Evolutionary conservation across 2,113 vertebrate genomes (phyloP).

Genomic region (Aplodontia rufa): DNA sequence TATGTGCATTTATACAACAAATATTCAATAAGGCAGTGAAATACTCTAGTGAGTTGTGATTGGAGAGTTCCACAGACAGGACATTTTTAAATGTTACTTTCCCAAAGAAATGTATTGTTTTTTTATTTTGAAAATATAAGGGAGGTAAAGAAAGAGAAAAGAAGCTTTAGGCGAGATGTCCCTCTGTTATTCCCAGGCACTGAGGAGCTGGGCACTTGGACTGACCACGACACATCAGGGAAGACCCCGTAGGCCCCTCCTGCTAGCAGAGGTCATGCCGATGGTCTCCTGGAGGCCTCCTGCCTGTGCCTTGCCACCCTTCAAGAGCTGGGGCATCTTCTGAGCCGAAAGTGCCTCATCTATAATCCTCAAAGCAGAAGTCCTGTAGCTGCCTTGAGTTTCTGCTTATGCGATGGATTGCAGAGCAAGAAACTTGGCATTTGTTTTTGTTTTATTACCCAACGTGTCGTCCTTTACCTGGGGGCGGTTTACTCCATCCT

Average conservation of each 20-base stretch:
- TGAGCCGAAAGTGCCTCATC: neutral
- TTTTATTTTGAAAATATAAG: neutral
- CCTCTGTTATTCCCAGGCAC: conserved; percentile 40
- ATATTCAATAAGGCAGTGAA: neutral
- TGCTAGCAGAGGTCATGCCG: conserved; percentile 47
- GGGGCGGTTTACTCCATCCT: neutral
- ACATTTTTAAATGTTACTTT: neutral
- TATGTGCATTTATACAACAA: neutral
- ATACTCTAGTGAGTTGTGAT: neutral
- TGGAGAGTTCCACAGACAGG: neutral
- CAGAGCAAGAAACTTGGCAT: neutral
- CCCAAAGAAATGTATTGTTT: neutral
- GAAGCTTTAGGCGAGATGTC: neutral
- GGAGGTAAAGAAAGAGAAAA: neutral
- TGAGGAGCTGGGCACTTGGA: conserved; percentile 46
- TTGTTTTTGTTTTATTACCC: neutral
- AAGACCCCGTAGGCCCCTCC: neutral
- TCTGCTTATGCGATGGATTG: conserved; percentile 25
- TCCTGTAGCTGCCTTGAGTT: conserved; percentile 6
- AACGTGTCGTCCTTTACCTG: neutral
- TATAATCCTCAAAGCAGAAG: neutral
- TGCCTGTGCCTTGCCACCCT: conserved; percentile 44
- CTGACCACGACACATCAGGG: conserved; percentile 31
- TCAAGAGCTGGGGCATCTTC: conserved; percentile 8
- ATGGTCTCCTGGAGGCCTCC: conserved; percentile 25